Evolutionary conservation across 2,888 invertebrate genomes (phyloP), one percentile per base, ranked within the genome.

Genomic region (Chloroclysta siterata): DNA sequence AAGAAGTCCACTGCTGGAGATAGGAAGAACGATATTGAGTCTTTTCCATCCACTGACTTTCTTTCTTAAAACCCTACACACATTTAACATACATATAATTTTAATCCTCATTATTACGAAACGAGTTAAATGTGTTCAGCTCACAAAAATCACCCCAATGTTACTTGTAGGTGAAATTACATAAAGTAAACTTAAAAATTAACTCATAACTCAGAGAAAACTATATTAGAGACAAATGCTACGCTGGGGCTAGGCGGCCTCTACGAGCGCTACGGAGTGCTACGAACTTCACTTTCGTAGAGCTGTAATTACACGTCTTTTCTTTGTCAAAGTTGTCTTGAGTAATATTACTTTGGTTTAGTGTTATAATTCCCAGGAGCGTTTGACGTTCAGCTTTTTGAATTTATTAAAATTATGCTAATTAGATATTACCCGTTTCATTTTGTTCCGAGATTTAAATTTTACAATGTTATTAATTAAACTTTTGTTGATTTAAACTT

Each of bases 281-380:
- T 75, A 79, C 81, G 76, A 77, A 79, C 74, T 81, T 77, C 74
- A 80, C 73, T 81, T 78, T 81, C 72, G 80, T 77, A 79, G 78
- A 72, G 72, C 73, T 70, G 80, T 83, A 82, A 82, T 82, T 82
- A 80, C 73, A 78, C 76, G 78, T 76, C 75, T 76, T 74, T 72
- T 73, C 70, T 72, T 68, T 71, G 71, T 75, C 67, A 70, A 71
- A 71, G 73, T 72, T 68, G 73, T 71, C 71, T 74, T 71, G 70
- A 71, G 71, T 76, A 74, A 78, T 79, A 80, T 79, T 75, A 76
- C 75, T 76, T 77, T 72, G 70, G 74, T 75, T 75, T 68, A 72
- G 69, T 70, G 73, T 72, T 72, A 70, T 65, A 73, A 75, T 72
- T 71, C 63, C 62, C 53, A 53, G 65, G 69, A 65, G 66, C 68